Evolutionary conservation across 2,888 invertebrate genomes (phyloP), one percentile per base, ranked within the genome.

Genomic region (Eupithecia pulchellata): DNA sequence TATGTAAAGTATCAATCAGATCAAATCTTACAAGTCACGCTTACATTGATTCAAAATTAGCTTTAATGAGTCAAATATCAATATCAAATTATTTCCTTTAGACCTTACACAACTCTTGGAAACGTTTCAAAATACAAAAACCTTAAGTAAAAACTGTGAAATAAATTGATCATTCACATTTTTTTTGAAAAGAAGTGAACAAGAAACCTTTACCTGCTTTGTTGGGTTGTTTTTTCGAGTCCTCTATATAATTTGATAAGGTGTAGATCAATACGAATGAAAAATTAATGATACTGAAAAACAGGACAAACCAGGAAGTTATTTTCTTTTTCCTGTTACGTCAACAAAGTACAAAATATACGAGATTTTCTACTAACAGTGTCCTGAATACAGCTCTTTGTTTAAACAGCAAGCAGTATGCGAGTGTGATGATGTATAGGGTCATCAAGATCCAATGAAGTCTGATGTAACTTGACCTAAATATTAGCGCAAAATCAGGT

Each of bases 321-420:
- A n/a, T n/a, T n/a, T n/a, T n/a, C 20, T 57, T 57, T 57, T 29
- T 57, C 29, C 34, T 61, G 20, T 61, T 61, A 61, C 25, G 61
- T 82, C 79, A 20, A 34, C 61, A 25, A 61, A 61, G 32, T 80
- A 63, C 36, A n/a, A 39, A 42, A 25, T 34, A 64, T 65, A 83
- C 81, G 82, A 83, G 83, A 79, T 78, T 88, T 86, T 88, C 88
- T 86, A 85, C 85, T 85, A 87, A 86, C 86, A 87, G 89, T 90
- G 85, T 89, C 81, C 86, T 84, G 83, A 87, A 88, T 86, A 83
- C 84, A 77, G 80, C 76, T 85, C 84, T 89, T 89, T 91, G 90
- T 91, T 86, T 82, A 80, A 79, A 78, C 80, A 76, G 52, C 52
- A 25, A 52, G 84, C 80, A 81, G 77, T 42, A 79, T 79, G 77